Evolutionary conservation across 2,113 vertebrate species (phyloP), one percentile per base, ranked within the genome.

Genomic region (Hylia prasina): DNA sequence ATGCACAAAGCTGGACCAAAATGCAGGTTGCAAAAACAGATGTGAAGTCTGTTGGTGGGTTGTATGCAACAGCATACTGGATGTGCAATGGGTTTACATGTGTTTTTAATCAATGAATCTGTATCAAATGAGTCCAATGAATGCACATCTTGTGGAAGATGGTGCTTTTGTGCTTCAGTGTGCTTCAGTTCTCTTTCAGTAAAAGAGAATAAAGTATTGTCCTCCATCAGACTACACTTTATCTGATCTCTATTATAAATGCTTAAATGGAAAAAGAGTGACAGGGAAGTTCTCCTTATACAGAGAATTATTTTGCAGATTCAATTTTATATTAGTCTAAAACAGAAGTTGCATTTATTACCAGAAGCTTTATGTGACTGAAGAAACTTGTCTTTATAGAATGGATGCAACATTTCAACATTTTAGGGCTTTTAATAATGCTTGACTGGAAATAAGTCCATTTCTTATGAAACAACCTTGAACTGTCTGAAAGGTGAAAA

Each of bases 91-190:
- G 13, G 16, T 83, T 93, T 94, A 73, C 89, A 92, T 7, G 7
- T 93, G 89, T 83, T 97, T 97, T 93, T 68, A 90, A 96, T 94
- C 90, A 70, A 44, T 20, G 73, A 61, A 57, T 86, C 81, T 89
- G 27, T 65, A 82, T 69, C 71, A 90, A 64, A 53, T 63, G 27
- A 83, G 81, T 87, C 54, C 75, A 86, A 12, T 77, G 61, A 79
- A 76, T 57, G 58, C 16, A n/a, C 47, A 73, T 82, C 82, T 90
- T 87, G 33, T 76, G 60, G 60, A 91, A 90, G 92, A 93, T 80
- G 73, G 61, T 75, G 73, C 15, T 85, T 76, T 48, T 51, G 15
- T 90, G 42, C 53, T 87, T 78, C 92, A 77, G 37, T 75, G 79
- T 81, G 75, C 58, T 56, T 93, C n/a, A n/a, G n/a, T n/a, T n/a